Percentiles rank a stretch among this genome's conserved stretches.
Evolutionary conservation across 2,797 vertebrate genomes (phyloP).

Genomic region (Botia almorhae): DNA sequence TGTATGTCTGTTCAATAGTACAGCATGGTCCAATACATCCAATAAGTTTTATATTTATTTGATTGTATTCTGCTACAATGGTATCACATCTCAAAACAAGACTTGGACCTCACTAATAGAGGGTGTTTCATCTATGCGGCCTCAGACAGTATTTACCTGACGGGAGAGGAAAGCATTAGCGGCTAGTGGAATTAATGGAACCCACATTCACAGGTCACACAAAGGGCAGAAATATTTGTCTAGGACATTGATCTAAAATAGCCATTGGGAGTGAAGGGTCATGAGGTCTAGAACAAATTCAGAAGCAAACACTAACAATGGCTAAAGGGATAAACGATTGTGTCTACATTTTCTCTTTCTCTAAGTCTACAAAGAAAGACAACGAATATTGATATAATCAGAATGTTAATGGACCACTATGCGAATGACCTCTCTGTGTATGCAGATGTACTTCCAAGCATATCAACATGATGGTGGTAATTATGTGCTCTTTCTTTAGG

Average conservation of each 20-base stretch:
- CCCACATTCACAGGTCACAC: constrained; percentile 54
- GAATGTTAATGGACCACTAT: constrained; percentile 23
- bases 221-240: constrained; percentile 71
- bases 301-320: constrained; percentile 65
- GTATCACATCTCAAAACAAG: not conserved
- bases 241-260: constrained; percentile 72
- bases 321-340: constrained; percentile 52
- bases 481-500: constrained; percentile 16
- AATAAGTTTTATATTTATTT: constrained; percentile 19
- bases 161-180: not conserved
- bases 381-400: constrained; percentile 5
- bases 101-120: constrained; percentile 8
- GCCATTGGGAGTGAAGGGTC: constrained; percentile 65
- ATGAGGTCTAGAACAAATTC: constrained; percentile 64
- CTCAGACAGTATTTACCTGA: constrained; percentile 13
- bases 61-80: not conserved
- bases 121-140: not conserved
- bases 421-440: constrained; percentile 8
- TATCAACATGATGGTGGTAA: constrained; percentile 19
- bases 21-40: not conserved
- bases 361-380: not conserved
- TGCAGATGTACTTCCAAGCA: not conserved
- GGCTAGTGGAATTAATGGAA: constrained; percentile 27
- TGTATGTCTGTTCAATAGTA: not conserved
- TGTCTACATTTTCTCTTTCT: not conserved